phyloP scores from a whole-genome alignment of 2,113 vertebrate species.

The Ciconia maguari region DNA sequence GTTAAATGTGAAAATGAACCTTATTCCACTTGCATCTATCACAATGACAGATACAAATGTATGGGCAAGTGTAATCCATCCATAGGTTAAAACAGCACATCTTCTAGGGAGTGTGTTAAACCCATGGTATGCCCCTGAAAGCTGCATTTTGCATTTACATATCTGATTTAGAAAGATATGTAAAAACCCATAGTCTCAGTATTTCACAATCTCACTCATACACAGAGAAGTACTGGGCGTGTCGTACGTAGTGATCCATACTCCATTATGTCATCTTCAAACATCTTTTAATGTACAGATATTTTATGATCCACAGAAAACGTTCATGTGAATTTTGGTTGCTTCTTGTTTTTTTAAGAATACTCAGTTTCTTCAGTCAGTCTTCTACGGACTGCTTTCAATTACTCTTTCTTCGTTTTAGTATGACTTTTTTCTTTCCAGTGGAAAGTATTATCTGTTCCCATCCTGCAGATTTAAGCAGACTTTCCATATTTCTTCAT shows the following conservation, averaged over 20 bases:
- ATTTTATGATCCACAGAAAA: neutral
- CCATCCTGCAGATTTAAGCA: neutral
- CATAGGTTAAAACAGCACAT: neutral
- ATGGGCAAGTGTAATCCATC: neutral
- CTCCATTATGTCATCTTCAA: neutral
- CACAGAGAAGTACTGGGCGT: neutral
- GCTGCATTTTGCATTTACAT: neutral
- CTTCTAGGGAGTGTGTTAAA: neutral
- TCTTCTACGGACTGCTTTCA: neutral
- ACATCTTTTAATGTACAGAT: neutral
- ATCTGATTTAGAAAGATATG: neutral
- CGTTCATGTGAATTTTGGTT: neutral
- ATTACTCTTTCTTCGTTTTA: neutral
- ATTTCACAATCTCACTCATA: neutral
- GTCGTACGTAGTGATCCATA: neutral
- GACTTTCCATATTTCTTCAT: neutral
- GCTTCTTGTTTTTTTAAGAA: too few relatives aligned
- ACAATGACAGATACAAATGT: neutral
- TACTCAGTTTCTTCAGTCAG: neutral
- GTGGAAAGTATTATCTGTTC: neutral
- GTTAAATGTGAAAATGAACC: conserved; percentile 21
- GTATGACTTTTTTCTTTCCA: neutral
- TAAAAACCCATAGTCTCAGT: neutral
- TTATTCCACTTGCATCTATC: neutral
- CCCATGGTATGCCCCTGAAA: neutral